Conservation (phyloP, 2,797 vertebrate genomes). For the Oreochromis grahami region DNA sequence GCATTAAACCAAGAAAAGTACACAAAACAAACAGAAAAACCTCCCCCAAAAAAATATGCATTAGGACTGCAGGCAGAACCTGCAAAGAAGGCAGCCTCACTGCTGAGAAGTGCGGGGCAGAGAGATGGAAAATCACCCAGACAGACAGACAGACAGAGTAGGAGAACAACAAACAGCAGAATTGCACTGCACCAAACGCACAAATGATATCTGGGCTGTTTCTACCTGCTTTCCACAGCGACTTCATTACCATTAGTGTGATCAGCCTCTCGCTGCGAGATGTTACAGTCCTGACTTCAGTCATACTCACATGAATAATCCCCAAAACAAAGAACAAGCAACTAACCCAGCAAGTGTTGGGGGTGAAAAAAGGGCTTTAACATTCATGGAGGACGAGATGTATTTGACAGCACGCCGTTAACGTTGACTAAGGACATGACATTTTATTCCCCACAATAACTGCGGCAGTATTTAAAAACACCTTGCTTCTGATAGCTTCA, state of each 20-base stretch:
- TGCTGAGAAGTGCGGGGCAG: neutral
- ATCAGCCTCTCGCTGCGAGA: conserved; percentile 27
- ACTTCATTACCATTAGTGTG: conserved; percentile 30
- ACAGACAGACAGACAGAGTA: conserved; percentile 3
- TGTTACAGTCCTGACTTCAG: conserved; percentile 24
- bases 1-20: conserved; percentile 6
- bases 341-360: neutral
- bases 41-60: neutral
- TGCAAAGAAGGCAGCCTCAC: neutral
- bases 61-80: neutral
- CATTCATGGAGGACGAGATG: neutral
- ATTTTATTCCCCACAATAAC: conserved; percentile 35
- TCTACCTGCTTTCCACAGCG: conserved; percentile 7
- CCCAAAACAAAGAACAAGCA: conserved; percentile 22
- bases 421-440: neutral
- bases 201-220: conserved; percentile 29
- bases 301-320: conserved; percentile 16
- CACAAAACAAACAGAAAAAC: neutral
- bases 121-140: conserved; percentile 9
- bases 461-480: neutral
- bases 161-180: neutral
- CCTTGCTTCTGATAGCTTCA: neutral
- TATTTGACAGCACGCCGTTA: neutral
- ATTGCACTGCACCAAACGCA: conserved; percentile 29
- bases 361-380: neutral